Base-by-base conservation (phyloP, 2,113 vertebrate genomes). In the Ursus arctos region DNA sequence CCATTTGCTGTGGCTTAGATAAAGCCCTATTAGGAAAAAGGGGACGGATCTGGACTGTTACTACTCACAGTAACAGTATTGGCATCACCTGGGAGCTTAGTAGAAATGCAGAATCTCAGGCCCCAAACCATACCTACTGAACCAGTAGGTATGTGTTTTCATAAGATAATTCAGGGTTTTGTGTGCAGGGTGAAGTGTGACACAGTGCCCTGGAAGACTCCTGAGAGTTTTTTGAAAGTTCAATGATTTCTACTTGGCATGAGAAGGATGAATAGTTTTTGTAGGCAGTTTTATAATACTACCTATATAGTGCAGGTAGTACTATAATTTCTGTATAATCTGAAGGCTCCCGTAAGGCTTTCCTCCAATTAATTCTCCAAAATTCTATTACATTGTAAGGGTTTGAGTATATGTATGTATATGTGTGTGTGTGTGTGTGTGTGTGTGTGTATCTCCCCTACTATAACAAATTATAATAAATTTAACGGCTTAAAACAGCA, bases 1-100 rank as follows among this genome's bases (percentile, higher is more conserved):
- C 43, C 31, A 36, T 88, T 95, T 95, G 4, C 55, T 91, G 67
- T 71, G 24, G 24, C n/a, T 97, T 86, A 96, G 74, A 87, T 90
- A 96, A 93, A 76, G 67, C 28, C 12, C 19, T 76, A 0, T n/a
- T 77, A 14, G 53, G 13, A 49, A 49, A 83, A 77, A 65, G 6
- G 10, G 28, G 14, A 53, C 33, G 5, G 47, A 57, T 76, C 49
- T 63, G 72, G 49, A 53, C 4, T 88, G 16, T n/a, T 61, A 28
- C 11, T 51, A 22, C 8, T 61, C 40, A 4, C 0, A 74, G 47
- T 40, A 49, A 33, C 26, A 36, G 9, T 33, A 53, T 21, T 57
- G 31, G 74, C 12, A 24, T 53, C 26, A 92, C 7, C 24, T 91
- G 33, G 80, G 69, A 86, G 40, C 2, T n/a, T 92, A n/a, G 21